Percentiles rank a stretch among this genome's conserved stretches.
Conservation (phyloP, 2,113 vertebrate genomes). For the Dicentrarchus labrax region DNA sequence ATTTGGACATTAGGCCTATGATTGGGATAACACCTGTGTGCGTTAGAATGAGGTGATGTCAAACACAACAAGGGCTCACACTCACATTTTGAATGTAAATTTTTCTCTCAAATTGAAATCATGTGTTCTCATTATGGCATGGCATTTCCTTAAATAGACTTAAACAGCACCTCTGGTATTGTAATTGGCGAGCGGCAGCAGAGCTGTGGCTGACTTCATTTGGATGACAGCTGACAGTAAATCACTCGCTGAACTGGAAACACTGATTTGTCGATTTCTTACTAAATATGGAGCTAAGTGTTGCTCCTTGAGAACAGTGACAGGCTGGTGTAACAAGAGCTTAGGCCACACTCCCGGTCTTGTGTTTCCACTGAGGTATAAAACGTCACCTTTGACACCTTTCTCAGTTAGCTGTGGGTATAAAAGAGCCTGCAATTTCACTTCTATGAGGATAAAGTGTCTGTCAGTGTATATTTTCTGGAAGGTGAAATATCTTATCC, state of each 20-base stretch:
- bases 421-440: background rate
- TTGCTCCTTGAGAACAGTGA: conserved; percentile 23
- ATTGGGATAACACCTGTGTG: too few species aligned
- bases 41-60: too few species aligned
- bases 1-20: too few species aligned
- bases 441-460: background rate
- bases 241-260: conserved; percentile 52
- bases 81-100: conserved; percentile 5
- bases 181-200: conserved; percentile 38
- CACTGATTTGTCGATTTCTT: conserved; percentile 43
- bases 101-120: conserved; percentile 26
- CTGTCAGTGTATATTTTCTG: background rate
- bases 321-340: conserved; percentile 19
- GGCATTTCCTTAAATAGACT: conserved; percentile 33
- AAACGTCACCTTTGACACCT: background rate
- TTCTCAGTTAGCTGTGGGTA: background rate
- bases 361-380: conserved; percentile 4
- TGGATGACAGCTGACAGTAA: conserved; percentile 62
- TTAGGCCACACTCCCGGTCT: background rate
- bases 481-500: background rate
- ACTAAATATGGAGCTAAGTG: conserved; percentile 38
- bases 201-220: conserved; percentile 49
- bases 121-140: conserved; percentile 53
- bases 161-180: conserved; percentile 38
- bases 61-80: too few species aligned